A percentile compares a stretch with the other conserved stretches of the same genome.
Conservation (phyloP, 2,797 vertebrate species). For the Choloepus didactylus region DNA sequence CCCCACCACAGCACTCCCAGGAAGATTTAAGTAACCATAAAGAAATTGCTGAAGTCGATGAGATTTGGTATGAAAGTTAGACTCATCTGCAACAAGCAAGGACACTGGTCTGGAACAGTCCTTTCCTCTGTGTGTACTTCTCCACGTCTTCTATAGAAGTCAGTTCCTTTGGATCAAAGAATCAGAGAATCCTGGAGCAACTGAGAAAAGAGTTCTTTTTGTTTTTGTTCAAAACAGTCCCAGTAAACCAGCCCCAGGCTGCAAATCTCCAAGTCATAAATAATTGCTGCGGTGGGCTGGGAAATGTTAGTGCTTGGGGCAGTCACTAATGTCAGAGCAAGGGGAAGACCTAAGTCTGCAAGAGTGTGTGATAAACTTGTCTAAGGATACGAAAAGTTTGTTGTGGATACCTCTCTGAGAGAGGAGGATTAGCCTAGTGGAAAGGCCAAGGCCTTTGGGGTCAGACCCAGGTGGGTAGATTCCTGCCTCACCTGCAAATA, state of each 20-base stretch:
- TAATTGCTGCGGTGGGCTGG: slow-evolving; percentile 68
- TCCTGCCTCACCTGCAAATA: slow-evolving; percentile 22
- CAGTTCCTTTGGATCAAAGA: slow-evolving; percentile 71
- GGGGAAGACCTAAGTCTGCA: not conserved
- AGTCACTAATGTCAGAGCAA: slow-evolving; percentile 58
- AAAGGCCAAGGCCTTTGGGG: not conserved
- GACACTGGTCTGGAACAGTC: slow-evolving; percentile 60
- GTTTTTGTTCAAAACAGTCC: slow-evolving; percentile 80
- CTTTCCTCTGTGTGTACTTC: slow-evolving; percentile 53
- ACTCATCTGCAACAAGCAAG: slow-evolving; percentile 55
- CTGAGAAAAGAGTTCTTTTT: slow-evolving; percentile 73
- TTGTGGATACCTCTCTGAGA: not conserved
- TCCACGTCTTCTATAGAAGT: not conserved
- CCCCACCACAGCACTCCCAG: not conserved
- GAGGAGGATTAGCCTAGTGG: not conserved
- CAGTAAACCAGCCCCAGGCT: slow-evolving; percentile 71
- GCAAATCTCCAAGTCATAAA: slow-evolving; percentile 75
- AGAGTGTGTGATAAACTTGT: slow-evolving; percentile 63
- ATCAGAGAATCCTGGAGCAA: slow-evolving; percentile 74
- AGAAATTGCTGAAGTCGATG: slow-evolving; percentile 53
- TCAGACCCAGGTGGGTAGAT: not conserved
- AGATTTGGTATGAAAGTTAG: slow-evolving; percentile 71
- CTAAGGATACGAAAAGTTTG: slow-evolving; percentile 60
- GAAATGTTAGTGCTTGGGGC: slow-evolving; percentile 71
- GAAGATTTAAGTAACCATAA: slow-evolving; percentile 25